Conservation (phyloP, 2,888 invertebrate genomes). For the Dolichopus griseipennis region DNA sequence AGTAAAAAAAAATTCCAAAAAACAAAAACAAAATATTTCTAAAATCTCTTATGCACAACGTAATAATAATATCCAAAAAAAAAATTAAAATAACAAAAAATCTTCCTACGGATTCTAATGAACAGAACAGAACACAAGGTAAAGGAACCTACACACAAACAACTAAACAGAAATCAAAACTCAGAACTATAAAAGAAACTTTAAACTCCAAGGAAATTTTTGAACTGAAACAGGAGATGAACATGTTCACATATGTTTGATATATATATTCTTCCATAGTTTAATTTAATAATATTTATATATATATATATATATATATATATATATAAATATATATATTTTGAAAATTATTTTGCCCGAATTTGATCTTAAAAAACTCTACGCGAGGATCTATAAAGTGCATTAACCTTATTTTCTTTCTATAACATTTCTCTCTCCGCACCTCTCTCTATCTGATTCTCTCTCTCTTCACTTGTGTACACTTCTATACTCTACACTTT, state of each 20-base stretch:
- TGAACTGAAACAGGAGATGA: background rate
- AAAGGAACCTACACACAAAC: background rate
- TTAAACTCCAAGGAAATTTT: no score
- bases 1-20: background rate
- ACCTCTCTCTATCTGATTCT: no score
- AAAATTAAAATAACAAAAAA: background rate
- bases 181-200: no score
- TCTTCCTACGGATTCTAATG: conserved; percentile 1
- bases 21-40: background rate
- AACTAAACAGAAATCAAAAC: background rate
- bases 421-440: no score
- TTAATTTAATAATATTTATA: no score
- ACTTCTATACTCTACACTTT: background rate
- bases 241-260: background rate
- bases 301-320: no score
- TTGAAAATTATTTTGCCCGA: background rate
- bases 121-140: background rate
- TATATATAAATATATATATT: no score
- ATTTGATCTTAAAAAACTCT: background rate
- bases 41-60: background rate
- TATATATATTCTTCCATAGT: no score
- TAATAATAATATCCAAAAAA: background rate
- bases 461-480: no score
- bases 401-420: background rate
- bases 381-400: background rate